Conservation (phyloP, 2,888 invertebrate genomes). For the Auanema sp. region DNA sequence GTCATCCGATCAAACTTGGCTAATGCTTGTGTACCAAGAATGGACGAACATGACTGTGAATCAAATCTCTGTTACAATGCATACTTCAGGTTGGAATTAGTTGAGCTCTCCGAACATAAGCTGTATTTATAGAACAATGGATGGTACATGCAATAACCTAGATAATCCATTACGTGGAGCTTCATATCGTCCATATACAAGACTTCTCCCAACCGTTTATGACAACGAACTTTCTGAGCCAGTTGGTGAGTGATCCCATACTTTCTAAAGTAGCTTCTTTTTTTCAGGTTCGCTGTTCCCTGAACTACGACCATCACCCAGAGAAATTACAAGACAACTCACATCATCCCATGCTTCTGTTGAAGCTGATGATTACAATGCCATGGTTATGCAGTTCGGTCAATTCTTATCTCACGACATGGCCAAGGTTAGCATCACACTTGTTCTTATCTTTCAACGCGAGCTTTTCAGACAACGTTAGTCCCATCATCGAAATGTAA, state of each 20-base stretch:
- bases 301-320: conserved; percentile 50
- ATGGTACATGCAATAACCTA: conserved; percentile 93
- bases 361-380: conserved; percentile 55
- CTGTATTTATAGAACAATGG: conserved; percentile 77
- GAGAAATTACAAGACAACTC: conserved; percentile 50
- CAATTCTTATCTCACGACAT: conserved; percentile 62
- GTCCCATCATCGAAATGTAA: conserved; percentile 60
- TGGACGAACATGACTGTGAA: conserved; percentile 62
- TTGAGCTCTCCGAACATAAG: background rate
- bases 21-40: conserved; percentile 61
- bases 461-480: conserved; percentile 50
- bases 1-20: conserved; percentile 60
- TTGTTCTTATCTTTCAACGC: background rate
- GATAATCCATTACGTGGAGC: conserved; percentile 88
- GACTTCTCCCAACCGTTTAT: conserved; percentile 52
- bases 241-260: conserved; percentile 42
- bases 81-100: conserved; percentile 42
- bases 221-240: conserved; percentile 60
- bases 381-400: conserved; percentile 60
- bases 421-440: conserved; percentile 42
- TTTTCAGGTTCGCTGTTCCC: conserved; percentile 38
- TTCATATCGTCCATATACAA: conserved; percentile 75
- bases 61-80: conserved; percentile 59
- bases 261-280: background rate
- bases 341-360: conserved; percentile 57